Evolutionary conservation across 2,797 vertebrate species (phyloP).

Genomic region (Sebastolobus alascanus): DNA sequence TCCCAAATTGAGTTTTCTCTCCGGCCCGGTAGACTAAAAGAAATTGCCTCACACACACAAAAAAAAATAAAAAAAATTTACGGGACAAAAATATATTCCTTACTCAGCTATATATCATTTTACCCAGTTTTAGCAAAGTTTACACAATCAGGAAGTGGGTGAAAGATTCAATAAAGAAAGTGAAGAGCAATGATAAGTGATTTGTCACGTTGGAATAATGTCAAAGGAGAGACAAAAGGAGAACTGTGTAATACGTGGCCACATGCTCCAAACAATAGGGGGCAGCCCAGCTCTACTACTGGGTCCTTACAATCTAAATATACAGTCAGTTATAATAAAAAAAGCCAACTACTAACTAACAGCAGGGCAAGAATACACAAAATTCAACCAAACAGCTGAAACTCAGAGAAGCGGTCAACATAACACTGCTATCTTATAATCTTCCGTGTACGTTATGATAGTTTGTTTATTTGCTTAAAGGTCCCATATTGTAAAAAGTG

Average conservation of each 20-base stretch:
- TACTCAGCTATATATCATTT: background rate
- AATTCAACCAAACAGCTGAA: background rate
- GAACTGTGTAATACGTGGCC: too few relatives aligned
- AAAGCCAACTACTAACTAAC: background rate
- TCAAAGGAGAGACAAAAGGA: background rate
- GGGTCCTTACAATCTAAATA: background rate
- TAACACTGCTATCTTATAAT: background rate
- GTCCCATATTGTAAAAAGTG: too few relatives aligned
- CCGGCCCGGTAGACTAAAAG: background rate
- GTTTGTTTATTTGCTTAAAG: too few relatives aligned
- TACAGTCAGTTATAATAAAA: background rate
- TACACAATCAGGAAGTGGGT: background rate
- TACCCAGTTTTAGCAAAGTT: background rate
- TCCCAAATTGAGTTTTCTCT: constrained; percentile 50
- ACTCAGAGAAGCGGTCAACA: background rate
- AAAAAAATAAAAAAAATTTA: constrained; percentile 6
- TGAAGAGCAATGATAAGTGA: background rate
- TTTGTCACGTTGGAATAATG: background rate
- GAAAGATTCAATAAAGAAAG: background rate
- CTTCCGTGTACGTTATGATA: too few relatives aligned
- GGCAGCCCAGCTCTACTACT: background rate
- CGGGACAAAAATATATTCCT: background rate
- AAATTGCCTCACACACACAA: constrained; percentile 13
- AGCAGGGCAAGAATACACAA: background rate
- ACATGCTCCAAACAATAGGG: background rate